phyloP scores from a whole-genome alignment of 2,888 invertebrate genomes.

The Lathronympha strigana region DNA sequence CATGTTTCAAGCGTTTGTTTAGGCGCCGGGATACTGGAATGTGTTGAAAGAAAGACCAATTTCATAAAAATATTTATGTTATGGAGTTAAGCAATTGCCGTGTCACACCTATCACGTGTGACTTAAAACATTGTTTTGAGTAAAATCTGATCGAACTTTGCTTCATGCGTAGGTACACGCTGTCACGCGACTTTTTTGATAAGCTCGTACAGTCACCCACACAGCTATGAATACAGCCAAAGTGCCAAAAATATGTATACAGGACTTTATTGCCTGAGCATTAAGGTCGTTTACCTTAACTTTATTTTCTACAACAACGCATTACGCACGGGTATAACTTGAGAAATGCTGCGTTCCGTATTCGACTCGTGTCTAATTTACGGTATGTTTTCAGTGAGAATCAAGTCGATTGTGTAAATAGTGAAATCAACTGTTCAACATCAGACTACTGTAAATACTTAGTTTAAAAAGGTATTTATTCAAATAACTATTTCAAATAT shows the following conservation, averaged over 20 bases:
- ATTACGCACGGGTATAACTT: not conserved
- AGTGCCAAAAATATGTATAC: no score
- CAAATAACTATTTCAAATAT: no score
- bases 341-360: not conserved
- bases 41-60: not conserved
- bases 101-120: no score
- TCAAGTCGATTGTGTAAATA: slow-evolving; percentile 32
- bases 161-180: no score
- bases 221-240: no score
- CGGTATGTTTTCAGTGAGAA: slow-evolving; percentile 16
- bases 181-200: no score
- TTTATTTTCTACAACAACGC: no score
- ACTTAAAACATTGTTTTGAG: no score
- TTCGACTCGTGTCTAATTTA: slow-evolving; percentile 1
- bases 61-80: not conserved
- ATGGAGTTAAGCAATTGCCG: not conserved
- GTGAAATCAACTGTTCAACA: slow-evolving; percentile 29
- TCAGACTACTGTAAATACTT: slow-evolving; percentile 18
- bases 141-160: not conserved
- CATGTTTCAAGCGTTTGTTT: slow-evolving; percentile 17
- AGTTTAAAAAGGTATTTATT: no score
- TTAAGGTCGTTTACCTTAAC: no score
- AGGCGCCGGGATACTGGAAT: not conserved
- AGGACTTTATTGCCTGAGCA: no score
- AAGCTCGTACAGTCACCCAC: no score